Conservation (phyloP, 2,113 vertebrate species). For the Scolopax mira region DNA sequence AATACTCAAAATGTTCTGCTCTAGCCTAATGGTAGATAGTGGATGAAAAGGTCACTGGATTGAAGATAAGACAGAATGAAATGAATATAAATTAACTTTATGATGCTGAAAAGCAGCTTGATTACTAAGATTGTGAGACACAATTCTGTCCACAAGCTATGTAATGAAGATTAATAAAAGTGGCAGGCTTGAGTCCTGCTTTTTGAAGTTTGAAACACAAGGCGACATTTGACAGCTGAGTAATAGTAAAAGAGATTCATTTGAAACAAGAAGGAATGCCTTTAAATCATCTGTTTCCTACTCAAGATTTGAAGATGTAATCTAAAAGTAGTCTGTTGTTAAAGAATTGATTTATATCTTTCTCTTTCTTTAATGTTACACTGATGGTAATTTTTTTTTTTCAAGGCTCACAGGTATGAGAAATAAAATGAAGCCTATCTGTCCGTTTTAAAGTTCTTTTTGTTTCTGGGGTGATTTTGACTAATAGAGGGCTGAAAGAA, state of each 20-base stretch:
- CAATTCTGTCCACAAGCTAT: neutral
- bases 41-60: neutral
- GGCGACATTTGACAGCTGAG: neutral
- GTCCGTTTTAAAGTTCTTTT: neutral
- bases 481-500: neutral
- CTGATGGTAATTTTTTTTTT: neutral
- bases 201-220: conserved; percentile 7
- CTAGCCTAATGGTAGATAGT: neutral
- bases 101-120: neutral
- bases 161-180: conserved; percentile 18
- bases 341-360: neutral
- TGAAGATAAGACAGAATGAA: conserved; percentile 13
- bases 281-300: neutral
- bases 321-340: neutral
- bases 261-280: neutral
- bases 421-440: neutral
- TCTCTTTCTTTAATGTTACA: neutral
- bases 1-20: neutral
- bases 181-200: neutral
- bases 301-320: neutral
- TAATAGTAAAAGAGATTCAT: neutral
- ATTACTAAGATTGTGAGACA: neutral
- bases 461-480: neutral
- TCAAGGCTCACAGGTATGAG: neutral
- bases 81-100: conserved; percentile 6